Conservation (phyloP, 2,888 invertebrate genomes). For the Nomada ferruginata region DNA sequence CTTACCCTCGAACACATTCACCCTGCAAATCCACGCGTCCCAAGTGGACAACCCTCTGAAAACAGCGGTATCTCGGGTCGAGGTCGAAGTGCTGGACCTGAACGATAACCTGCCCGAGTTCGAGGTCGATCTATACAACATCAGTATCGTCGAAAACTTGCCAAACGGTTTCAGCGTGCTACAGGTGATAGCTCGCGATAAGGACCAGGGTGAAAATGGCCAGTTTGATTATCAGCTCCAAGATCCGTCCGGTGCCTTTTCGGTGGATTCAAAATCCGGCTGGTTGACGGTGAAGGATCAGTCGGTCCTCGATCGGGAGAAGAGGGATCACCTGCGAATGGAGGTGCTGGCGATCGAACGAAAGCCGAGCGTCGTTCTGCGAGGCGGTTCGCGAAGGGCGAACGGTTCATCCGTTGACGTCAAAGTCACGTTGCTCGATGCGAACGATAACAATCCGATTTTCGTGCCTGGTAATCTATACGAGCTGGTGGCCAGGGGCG, state of each 20-base stretch:
- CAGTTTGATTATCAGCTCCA: conserved; percentile 92
- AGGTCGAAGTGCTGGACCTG: conserved; percentile 90
- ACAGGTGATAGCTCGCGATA: conserved; percentile 90
- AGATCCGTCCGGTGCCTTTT: conserved; percentile 91
- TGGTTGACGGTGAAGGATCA: conserved; percentile 94
- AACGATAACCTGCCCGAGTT: conserved; percentile 95
- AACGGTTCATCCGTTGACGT: conserved; percentile 87
- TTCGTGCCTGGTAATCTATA: conserved; percentile 94
- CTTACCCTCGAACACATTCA: conserved; percentile 91
- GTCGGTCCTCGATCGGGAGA: conserved; percentile 92
- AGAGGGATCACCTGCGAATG: conserved; percentile 89
- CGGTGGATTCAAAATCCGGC: conserved; percentile 91
- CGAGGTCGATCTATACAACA: conserved; percentile 95
- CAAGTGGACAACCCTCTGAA: conserved; percentile 92
- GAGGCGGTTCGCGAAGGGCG: conserved; percentile 66
- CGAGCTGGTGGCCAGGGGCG: conserved; percentile 89
- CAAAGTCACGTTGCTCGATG: conserved; percentile 93
- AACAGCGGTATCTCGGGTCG: conserved; percentile 90
- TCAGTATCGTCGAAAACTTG: conserved; percentile 95
- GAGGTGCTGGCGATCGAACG: conserved; percentile 92
- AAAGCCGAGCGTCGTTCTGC: conserved; percentile 86
- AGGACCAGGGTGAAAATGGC: conserved; percentile 93
- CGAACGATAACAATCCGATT: conserved; percentile 96
- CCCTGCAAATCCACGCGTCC: conserved; percentile 91
- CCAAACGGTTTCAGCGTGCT: conserved; percentile 92